phyloP scores from a whole-genome alignment of 2,888 invertebrate species.

The Drosophila histrio region DNA sequence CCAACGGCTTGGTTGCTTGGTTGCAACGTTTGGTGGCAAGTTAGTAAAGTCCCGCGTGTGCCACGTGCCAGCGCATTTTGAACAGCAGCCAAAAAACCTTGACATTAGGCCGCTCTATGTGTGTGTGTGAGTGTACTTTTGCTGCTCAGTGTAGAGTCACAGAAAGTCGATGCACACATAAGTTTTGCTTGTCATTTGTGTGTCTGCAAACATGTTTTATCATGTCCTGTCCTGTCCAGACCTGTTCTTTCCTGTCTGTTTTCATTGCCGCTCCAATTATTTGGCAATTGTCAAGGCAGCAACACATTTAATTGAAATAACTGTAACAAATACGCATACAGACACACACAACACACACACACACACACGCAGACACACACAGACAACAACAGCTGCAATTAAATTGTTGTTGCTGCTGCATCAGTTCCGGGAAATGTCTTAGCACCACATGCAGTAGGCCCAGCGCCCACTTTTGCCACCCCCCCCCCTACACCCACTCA shows the following conservation, averaged over 20 bases:
- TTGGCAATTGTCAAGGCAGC: slow-evolving; percentile 38
- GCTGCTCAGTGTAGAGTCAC: slow-evolving; percentile 1
- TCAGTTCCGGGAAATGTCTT: slow-evolving; percentile 50
- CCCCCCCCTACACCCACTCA: neutral
- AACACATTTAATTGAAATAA: slow-evolving; percentile 14
- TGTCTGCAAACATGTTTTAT: slow-evolving; percentile 17
- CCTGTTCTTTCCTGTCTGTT: slow-evolving; percentile 14
- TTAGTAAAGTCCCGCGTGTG: slow-evolving; percentile 23
- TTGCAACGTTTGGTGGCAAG: slow-evolving; percentile 20
- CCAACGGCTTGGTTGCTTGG: slow-evolving; percentile 1
- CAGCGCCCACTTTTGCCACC: neutral
- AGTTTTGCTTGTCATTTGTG: slow-evolving; percentile 24
- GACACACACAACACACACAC: slow-evolving; percentile 9
- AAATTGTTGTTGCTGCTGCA: slow-evolving; percentile 48
- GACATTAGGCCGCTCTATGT: slow-evolving; percentile 61
- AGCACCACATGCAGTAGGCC: neutral
- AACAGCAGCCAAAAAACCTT: slow-evolving; percentile 73
- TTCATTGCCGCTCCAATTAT: slow-evolving; percentile 51
- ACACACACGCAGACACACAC: slow-evolving; percentile 3
- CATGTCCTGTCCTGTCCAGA: slow-evolving; percentile 11
- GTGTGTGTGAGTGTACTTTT: neutral
- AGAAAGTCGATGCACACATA: slow-evolving; percentile 27
- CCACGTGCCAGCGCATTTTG: slow-evolving; percentile 64
- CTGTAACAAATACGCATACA: slow-evolving; percentile 6
- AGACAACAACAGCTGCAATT: slow-evolving; percentile 30